Base-by-base conservation (phyloP, 2,113 vertebrate species). In the Chionomys nivalis region DNA sequence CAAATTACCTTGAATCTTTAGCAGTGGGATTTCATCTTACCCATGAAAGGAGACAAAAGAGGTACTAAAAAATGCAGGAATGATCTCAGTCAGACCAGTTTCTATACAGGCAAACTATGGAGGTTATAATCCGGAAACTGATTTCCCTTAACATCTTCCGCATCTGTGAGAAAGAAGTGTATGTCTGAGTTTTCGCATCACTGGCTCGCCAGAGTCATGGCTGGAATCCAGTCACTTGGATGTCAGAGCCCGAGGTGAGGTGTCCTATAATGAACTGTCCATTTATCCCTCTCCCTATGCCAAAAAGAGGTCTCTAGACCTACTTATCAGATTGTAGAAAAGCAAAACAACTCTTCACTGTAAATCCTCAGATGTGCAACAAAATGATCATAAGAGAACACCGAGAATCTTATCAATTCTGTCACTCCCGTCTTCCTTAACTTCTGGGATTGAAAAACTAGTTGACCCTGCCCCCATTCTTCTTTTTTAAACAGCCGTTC, bases 161-260 rank as follows among this genome's bases (percentile, higher is more conserved):
- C 76, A n/a, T 39, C 16, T 42, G 3, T 55, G 72, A 75, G 55
- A 81, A 14, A 36, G 47, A 36, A 68, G 12, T 5, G 17, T 26
- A 11, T 8, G 13, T 73, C 21, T 79, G 66, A 81, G 28, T 70
- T 52, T 58, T 42, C 24, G n/a, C 36, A 86, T 1, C n/a, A 31
- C 7, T 13, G n/a, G 61, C 94, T 4, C 3, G 8, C 0, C 39
- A 33, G 24, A 0, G 68, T 11, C 4, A 65, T 23, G 0, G 3
- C 39, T n/a, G 70, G 17, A 70, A 52, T 79, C 47, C 31, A 79
- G 8, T 7, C 77, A 52, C 14, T 2, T 31, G 7, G 33, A 12
- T n/a, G 49, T 4, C 9, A 78, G 33, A 23, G 8, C 14, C 19
- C 33, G n/a, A 21, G 19, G 4, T 55, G 49, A n/a, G 49, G 33